Conservation (phyloP, 2,797 vertebrate species). For the Macroramphosus scolopax region DNA sequence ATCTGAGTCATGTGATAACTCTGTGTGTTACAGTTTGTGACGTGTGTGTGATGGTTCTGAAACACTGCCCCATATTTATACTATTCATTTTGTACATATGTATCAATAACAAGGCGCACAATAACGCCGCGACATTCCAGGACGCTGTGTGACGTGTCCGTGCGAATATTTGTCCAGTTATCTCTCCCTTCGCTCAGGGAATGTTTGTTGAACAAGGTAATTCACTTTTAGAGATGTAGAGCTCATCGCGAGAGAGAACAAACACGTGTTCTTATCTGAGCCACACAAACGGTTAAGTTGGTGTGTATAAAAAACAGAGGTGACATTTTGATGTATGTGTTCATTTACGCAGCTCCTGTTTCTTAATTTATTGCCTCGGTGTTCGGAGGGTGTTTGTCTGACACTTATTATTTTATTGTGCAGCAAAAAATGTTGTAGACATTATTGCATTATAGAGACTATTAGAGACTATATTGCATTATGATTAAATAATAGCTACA, state of each 20-base stretch:
- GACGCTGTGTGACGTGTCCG: constrained; percentile 20
- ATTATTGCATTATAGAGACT: too few relatives aligned
- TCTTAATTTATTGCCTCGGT: too few relatives aligned
- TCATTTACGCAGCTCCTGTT: too few relatives aligned
- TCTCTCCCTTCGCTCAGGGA: constrained; percentile 69
- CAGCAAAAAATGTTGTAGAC: too few relatives aligned
- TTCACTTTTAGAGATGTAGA: constrained; percentile 13
- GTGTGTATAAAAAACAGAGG: constrained; percentile 31
- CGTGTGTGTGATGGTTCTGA: constrained; percentile 35
- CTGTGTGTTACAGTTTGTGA: constrained; percentile 46
- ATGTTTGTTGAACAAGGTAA: constrained; percentile 31
- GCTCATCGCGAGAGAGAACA: constrained; percentile 7
- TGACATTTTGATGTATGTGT: constrained; percentile 21
- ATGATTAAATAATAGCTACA: too few relatives aligned
- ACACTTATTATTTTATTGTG: too few relatives aligned
- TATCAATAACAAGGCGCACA: constrained; percentile 3
- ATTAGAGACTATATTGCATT: too few relatives aligned
- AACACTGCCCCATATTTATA: constrained; percentile 47
- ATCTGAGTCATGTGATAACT: constrained; percentile 33
- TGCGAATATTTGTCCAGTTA: constrained; percentile 25
- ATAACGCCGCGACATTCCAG: constrained; percentile 39
- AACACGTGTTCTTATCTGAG: constrained; percentile 14
- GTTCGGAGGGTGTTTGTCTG: too few relatives aligned
- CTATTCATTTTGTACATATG: constrained; percentile 13
- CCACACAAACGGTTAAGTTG: constrained; percentile 46